Evolutionary conservation across 2,888 invertebrate genomes (phyloP).

Genomic region (Cataglyphis cursor): DNA sequence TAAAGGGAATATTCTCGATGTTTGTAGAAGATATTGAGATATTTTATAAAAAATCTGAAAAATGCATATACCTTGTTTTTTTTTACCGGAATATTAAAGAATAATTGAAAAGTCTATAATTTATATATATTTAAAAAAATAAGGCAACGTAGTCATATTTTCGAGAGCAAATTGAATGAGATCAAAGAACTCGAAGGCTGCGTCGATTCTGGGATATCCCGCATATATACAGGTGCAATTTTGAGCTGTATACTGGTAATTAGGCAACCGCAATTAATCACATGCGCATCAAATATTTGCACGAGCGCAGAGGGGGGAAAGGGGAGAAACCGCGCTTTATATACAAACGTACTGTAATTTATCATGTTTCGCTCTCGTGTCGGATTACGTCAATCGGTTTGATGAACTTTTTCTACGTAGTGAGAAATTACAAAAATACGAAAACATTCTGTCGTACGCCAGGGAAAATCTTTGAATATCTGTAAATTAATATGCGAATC

Average conservation of each 20-base stretch:
- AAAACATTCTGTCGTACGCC: background rate
- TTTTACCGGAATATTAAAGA: background rate
- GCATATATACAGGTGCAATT: constrained; percentile 46
- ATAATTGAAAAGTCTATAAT: background rate
- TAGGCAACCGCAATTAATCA: constrained; percentile 56
- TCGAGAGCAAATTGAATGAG: constrained; percentile 16
- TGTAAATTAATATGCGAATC: background rate
- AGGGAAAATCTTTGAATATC: background rate
- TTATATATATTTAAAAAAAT: background rate
- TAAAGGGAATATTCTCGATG: background rate
- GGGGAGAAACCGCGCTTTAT: constrained; percentile 46
- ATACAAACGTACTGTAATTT: constrained; percentile 50
- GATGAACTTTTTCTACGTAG: constrained; percentile 33
- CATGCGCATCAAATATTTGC: constrained; percentile 55
- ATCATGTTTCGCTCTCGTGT: constrained; percentile 47
- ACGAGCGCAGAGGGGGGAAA: background rate
- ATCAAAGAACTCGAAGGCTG: constrained; percentile 14
- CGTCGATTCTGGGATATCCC: background rate
- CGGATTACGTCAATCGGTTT: constrained; percentile 35
- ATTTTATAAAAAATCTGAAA: background rate
- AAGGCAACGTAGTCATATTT: background rate
- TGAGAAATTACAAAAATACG: background rate
- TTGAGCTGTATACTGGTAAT: constrained; percentile 46
- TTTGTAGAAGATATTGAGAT: background rate
- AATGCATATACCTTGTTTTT: background rate